Percentiles rank a stretch among this genome's conserved stretches.
Conservation (phyloP, 1,140 invertebrate species). For the Colletes gigas region DNA sequence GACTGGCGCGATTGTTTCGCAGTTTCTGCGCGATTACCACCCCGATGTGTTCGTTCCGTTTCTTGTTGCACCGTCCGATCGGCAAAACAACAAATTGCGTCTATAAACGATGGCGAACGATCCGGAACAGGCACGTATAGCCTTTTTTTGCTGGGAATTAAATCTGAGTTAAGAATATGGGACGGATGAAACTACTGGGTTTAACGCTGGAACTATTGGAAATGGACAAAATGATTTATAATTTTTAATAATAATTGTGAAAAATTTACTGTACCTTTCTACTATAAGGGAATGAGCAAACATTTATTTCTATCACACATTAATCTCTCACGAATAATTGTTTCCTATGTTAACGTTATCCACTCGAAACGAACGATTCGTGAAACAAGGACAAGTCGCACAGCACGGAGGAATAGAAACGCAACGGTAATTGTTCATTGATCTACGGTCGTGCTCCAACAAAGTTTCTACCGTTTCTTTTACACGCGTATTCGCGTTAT, state of each 20-base stretch:
- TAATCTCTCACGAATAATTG: neutral
- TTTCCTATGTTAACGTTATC: neutral
- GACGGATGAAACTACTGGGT: no score
- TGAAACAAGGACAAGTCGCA: neutral
- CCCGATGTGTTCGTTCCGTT: neutral
- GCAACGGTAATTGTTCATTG: neutral
- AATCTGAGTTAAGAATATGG: no score
- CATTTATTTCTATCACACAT: no score
- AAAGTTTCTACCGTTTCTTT: neutral
- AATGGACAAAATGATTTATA: no score
- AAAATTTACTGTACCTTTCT: no score
- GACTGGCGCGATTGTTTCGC: constrained; percentile 28
- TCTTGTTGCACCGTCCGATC: constrained; percentile 3
- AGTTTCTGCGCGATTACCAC: constrained; percentile 11
- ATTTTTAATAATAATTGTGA: no score
- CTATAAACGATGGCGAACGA: constrained; percentile 6
- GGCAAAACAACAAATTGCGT: constrained; percentile 31
- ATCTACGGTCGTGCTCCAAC: neutral
- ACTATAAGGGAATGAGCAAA: no score
- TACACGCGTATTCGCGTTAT: neutral
- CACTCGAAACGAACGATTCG: neutral
- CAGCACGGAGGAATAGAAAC: neutral
- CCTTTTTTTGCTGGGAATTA: no score
- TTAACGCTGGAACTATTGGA: no score
- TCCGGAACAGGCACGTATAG: neutral